Percentiles rank a stretch among this genome's conserved stretches.
Evolutionary conservation across 2,888 invertebrate genomes (phyloP).

Genomic region (Sthenelais limicola): DNA sequence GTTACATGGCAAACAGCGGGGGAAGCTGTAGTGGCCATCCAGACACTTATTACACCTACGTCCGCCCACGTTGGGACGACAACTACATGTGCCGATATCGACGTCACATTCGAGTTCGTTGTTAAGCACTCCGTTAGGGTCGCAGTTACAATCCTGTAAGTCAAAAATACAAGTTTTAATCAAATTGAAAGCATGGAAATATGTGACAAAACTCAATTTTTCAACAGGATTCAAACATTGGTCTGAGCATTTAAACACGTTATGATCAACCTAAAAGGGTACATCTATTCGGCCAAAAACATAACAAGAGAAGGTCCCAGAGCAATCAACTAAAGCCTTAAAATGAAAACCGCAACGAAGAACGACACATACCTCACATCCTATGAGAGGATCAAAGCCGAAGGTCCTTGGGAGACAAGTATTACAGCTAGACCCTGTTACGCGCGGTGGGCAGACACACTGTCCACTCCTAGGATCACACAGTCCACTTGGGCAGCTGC

Average conservation of each 20-base stretch:
- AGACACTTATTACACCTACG: conserved; percentile 90
- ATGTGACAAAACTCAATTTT: no score
- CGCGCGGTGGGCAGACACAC: conserved; percentile 93
- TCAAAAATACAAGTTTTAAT: conserved; percentile 14
- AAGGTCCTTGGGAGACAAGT: conserved; percentile 86
- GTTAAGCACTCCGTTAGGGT: conserved; percentile 83
- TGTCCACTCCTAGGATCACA: conserved; percentile 91
- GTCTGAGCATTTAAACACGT: no score
- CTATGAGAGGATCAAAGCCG: conserved; percentile 85
- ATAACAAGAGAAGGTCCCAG: no score
- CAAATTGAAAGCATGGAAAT: no score
- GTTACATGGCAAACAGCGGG: conserved; percentile 88
- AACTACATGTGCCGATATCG: conserved; percentile 82
- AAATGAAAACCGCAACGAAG: no score
- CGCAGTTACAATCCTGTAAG: conserved; percentile 85
- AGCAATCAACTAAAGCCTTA: no score
- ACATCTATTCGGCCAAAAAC: no score
- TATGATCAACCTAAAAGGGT: no score
- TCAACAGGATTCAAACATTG: no score
- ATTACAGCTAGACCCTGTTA: conserved; percentile 91
- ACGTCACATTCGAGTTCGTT: conserved; percentile 90
- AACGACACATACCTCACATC: conserved; percentile 85
- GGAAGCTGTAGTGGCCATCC: conserved; percentile 79
- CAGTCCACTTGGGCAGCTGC: conserved; percentile 83
- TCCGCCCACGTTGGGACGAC: conserved; percentile 89